A percentile compares a stretch with the other conserved stretches of the same genome.
Evolutionary conservation across 1,140 invertebrate genomes (phyloP).

Genomic region (Rhopalosiphum padi): DNA sequence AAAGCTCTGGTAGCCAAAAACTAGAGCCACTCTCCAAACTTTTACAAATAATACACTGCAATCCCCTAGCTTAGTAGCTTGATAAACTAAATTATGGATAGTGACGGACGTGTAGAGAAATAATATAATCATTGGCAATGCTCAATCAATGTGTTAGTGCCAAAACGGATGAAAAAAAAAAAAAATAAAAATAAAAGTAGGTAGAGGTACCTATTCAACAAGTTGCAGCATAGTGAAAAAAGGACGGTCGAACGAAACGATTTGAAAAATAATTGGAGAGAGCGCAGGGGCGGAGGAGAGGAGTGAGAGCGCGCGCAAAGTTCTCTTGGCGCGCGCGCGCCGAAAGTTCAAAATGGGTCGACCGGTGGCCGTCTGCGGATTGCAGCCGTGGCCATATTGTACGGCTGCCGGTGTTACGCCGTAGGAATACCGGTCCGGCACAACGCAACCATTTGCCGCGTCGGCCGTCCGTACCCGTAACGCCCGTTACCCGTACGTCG

Average conservation of each 20-base stretch:
- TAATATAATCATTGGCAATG: not conserved
- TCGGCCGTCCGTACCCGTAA: not conserved
- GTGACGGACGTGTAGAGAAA: not conserved
- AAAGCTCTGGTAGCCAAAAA: not conserved
- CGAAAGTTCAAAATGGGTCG: not conserved
- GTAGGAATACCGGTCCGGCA: not conserved
- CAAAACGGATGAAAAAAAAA: slow-evolving; percentile 1
- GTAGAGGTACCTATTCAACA: not conserved
- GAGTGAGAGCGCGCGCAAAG: not conserved
- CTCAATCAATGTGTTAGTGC: slow-evolving; percentile 13
- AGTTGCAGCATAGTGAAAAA: not conserved
- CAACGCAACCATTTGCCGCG: not conserved
- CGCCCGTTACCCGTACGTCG: not conserved
- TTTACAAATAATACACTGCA: not conserved
- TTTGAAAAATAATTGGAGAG: not conserved
- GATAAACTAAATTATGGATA: not conserved
- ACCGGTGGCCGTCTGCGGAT: too few relatives aligned
- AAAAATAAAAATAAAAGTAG: not conserved
- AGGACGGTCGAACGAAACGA: not conserved
- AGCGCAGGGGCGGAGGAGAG: too few relatives aligned
- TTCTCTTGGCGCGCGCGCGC: not conserved
- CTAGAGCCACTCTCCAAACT: not conserved
- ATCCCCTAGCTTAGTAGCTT: not conserved
- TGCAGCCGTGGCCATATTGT: slow-evolving; percentile 34
- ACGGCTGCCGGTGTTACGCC: slow-evolving; percentile 35